phyloP scores from a whole-genome alignment of 2,888 invertebrate species.

The Dyspetes luteomarginatus region DNA sequence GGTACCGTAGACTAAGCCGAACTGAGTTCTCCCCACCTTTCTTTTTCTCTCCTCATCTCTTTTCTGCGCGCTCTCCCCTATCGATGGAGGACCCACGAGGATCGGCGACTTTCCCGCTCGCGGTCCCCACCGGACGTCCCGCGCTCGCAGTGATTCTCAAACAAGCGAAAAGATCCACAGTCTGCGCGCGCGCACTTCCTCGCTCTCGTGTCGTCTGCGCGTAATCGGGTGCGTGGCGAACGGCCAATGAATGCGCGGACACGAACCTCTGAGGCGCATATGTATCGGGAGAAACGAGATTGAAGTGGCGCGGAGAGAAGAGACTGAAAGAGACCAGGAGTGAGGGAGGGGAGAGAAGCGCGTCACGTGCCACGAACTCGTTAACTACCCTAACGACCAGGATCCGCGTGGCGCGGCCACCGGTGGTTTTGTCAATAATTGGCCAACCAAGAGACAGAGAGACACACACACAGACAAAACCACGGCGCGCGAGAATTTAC shows the following conservation, averaged over 20 bases:
- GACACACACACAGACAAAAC: constrained; percentile 50
- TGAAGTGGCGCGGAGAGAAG: constrained; percentile 49
- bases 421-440: constrained; percentile 78
- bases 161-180: constrained; percentile 7
- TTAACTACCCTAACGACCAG: constrained; percentile 80
- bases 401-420: constrained; percentile 78
- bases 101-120: constrained; percentile 50
- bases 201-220: constrained; percentile 46
- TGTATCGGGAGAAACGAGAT: constrained; percentile 57
- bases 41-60: constrained; percentile 16
- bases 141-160: constrained; percentile 75
- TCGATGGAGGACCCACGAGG: constrained; percentile 62
- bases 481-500: constrained; percentile 65
- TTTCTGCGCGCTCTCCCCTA: constrained; percentile 26
- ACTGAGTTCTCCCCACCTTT: not conserved
- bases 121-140: constrained; percentile 78
- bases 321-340: constrained; percentile 26
- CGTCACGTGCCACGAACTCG: constrained; percentile 80
- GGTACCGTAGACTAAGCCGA: constrained; percentile 17
- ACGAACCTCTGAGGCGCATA: constrained; percentile 60
- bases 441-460: constrained; percentile 69
- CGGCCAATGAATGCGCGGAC: constrained; percentile 64
- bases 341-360: constrained; percentile 59
- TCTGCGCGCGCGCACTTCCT: constrained; percentile 12
- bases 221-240: constrained; percentile 57